A percentile compares a stretch with the other conserved stretches of the same genome.
These are phyloP conservation scores for Montipora capricornis DNA, from an alignment of 64 coral and sea anemone species.

Conservation along the genomic window DNA sequence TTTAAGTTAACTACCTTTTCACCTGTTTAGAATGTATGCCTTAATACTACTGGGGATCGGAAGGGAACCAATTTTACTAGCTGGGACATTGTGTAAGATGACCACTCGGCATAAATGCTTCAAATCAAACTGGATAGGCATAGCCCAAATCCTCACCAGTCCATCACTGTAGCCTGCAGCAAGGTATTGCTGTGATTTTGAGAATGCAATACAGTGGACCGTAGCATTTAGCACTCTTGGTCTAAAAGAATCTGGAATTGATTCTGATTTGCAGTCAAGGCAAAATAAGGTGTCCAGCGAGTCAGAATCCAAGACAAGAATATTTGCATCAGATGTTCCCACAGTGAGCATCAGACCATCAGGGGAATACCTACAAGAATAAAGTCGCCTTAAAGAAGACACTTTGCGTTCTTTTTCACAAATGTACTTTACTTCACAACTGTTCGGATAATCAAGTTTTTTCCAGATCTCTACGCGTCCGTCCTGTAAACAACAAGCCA, in stretches of 20 bases:
- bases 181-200: slow-evolving; percentile 81
- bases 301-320: slow-evolving; percentile 62
- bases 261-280: slow-evolving; percentile 71
- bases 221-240: slow-evolving; percentile 70
- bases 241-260: slow-evolving; percentile 10
- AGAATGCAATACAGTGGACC: slow-evolving; percentile 85
- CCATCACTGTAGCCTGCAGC: slow-evolving; percentile 91
- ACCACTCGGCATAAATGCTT: slow-evolving; percentile 81
- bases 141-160: slow-evolving; percentile 70
- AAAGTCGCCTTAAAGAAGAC: slow-evolving; percentile 54
- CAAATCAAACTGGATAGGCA: slow-evolving; percentile 85
- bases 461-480: slow-evolving; percentile 83
- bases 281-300: slow-evolving; percentile 41
- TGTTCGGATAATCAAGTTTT: slow-evolving; percentile 21
- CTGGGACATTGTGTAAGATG: slow-evolving; percentile 85
- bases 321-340: slow-evolving; percentile 88
- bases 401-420: slow-evolving; percentile 82
- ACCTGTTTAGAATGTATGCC: slow-evolving; percentile 72
- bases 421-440: slow-evolving; percentile 53
- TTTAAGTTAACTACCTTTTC: not conserved
- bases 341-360: slow-evolving; percentile 80
- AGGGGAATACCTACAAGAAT: slow-evolving; percentile 82
- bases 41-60: slow-evolving; percentile 81
- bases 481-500: slow-evolving; percentile 92
- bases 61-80: slow-evolving; percentile 69